phyloP scores from a whole-genome alignment of 2,797 vertebrate genomes.

The Melopsittacus undulatus region DNA sequence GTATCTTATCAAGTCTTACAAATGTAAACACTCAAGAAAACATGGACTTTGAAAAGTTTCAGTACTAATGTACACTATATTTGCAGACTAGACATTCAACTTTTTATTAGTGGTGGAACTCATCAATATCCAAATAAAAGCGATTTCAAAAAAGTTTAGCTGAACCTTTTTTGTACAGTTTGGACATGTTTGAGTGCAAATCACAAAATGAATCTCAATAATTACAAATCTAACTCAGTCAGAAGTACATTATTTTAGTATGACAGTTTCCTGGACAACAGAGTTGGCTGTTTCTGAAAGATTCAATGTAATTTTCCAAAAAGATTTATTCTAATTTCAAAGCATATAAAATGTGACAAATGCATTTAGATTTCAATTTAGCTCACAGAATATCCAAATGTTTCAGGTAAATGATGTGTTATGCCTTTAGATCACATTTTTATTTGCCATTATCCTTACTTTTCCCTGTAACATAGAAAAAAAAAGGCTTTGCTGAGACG shows the following conservation, averaged over 20 bases:
- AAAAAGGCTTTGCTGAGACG: background rate
- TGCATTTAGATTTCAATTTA: background rate
- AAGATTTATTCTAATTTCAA: background rate
- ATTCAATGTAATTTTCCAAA: background rate
- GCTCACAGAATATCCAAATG: background rate
- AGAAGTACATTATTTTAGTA: background rate
- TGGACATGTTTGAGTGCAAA: background rate
- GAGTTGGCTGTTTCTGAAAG: background rate
- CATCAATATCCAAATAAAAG: background rate
- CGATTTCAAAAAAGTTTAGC: background rate
- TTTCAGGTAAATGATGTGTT: background rate
- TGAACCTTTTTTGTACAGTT: background rate
- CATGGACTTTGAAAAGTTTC: background rate
- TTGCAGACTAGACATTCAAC: background rate
- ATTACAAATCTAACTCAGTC: background rate
- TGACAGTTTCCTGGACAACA: background rate
- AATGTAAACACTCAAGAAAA: background rate
- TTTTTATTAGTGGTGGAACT: background rate
- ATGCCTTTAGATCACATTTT: background rate
- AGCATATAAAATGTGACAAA: background rate
- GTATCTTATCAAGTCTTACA: background rate
- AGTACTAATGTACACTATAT: background rate
- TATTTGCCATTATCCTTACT: background rate
- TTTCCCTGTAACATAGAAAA: accelerated
- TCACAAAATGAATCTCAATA: background rate